Evolutionary conservation across 2,797 vertebrate species (phyloP), one percentile per base, ranked within the genome.

Genomic region (Babyrousa celebensis): DNA sequence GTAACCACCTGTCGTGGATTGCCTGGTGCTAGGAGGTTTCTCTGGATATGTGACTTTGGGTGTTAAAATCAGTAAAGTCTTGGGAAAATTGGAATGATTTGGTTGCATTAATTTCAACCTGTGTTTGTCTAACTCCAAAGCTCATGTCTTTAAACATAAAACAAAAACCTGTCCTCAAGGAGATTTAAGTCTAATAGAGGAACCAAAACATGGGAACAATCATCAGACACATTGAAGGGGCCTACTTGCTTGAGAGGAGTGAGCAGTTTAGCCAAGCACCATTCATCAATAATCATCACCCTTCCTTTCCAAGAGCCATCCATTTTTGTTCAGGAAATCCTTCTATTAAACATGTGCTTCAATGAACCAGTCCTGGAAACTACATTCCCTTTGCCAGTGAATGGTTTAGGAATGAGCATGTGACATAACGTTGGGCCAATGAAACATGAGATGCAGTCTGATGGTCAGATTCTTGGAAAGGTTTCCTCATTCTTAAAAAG

Each of bases 391-490:
- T 79, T 94, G 62, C 20, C 40, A 95, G 8, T 88, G 32, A 86
- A n/a, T 92, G 62, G 36, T 95, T 91, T 85, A 48, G 8, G n/a
- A 96, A 90, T 27, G 54, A 77, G 6, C 77, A 92, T 21, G 36
- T 92, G 74, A 91, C 56, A 79, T 79, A 78, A 60, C 83, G 90
- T 86, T 93, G 20, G 27, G 27, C 60, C 43, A 94, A 52, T 56
- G 36, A 48, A 86, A 72, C 17, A 85, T 21, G 32, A 56, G 43
- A 87, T 21, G 29, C 74, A n/a, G 4, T 80, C 70, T 83, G 54
- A 93, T 52, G 77, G 54, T 68, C 40, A 89, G 71, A 92, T 90
- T 95, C 52, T 88, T 90, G 52, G 65, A 89, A 96, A 96, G 8
- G 0, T 86, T 89, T 75, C 29, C 67, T 89, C 48, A 20, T 68